Evolutionary conservation across 2,113 vertebrate genomes (phyloP), one percentile per base, ranked within the genome.

Genomic region (Onychorhynchus coronatus): DNA sequence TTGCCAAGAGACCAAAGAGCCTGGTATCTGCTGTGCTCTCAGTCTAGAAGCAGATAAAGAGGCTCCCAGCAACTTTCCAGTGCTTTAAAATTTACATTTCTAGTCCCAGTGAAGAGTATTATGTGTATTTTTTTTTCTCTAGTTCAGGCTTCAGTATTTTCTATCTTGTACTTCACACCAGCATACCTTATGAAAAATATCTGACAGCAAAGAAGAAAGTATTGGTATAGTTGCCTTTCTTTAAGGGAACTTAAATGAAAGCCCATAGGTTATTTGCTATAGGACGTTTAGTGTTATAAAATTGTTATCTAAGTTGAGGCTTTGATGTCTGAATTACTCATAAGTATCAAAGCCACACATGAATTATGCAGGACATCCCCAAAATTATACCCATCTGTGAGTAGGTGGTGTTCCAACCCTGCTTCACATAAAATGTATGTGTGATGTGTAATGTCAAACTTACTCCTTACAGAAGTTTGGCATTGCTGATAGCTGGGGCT

Each of bases 331-430:
- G 91, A 95, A 97, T 96, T 97, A 94, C 94, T 96, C 87, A 95
- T 95, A 92, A 97, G 87, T 97, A 97, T 95, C 93, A 97, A 95
- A 97, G 95, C 92, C 90, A 94, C 86, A 93, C 68, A 95, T 94
- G 96, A 96, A 97, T 97, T 96, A 96, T 97, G 91, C 91, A 97
- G 94, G 96, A 95, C 93, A 96, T 97, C 94, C 93, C 95, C 89
- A 94, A 96, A 96, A 96, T 96, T 75, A 96, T 91, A 94, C 92
- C 93, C 95, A 97, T 97, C 91, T 92, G 78, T 94, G 93, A 97
- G 95, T 97, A 96, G 96, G 94, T 91, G 93, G 95, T 96, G 87
- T 96, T 97, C 85, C 91, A 96, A 85, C 88, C 75, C 86, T 83
- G 81, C 52, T 87, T 95, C 86, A 81, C 86, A 79, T 73, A 85